Evolutionary conservation across 2,113 vertebrate species (phyloP), one percentile per base, ranked within the genome.

Genomic region (Taurulus bubalis): DNA sequence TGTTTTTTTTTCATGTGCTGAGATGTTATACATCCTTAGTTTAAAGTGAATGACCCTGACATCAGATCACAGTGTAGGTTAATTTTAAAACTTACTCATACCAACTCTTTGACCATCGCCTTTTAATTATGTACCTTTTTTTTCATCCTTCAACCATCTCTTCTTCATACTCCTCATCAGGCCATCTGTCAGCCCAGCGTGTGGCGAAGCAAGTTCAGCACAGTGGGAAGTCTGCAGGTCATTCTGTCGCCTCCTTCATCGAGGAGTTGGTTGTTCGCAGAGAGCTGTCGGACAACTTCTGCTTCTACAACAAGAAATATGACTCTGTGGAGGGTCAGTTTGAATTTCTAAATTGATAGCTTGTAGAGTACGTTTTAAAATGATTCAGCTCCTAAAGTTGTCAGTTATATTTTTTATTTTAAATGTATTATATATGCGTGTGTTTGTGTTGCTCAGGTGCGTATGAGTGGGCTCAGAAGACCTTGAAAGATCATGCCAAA

Each of bases 261-360:
- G 97, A 98, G 87, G 97, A 97, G 91, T 94, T 97, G 0, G 94
- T 98, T 83, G 95, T 98, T 70, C 96, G 97, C 34, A 71, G 96
- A 62, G 97, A 98, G 87, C 95, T 98, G 87, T 95, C 96, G 0
- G 97, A 98, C 91, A 98, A 98, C 92, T 98, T 96, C 85, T 98
- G 97, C 91, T 98, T 95, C 90, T 98, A 97, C 94, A 98, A 98
- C 64, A 82, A 94, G 62, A 96, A 96, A 65, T 98, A 98, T 0
- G 97, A 98, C 94, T 92, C 91, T 0, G 28, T 97, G 40, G 92
- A 95, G 82, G 97, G 97, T 98, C 83, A 87, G 92, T 73, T 22
- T 32, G 71, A 11, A 66, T 51, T 18, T 65, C 28, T 22, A 8
- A 45, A 45, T 51, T 34, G 11, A 53, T 15, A 1, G 22, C 22